These are phyloP conservation scores for Sinodicranocentrus sp. DNA, from an alignment of 2,888 invertebrate genomes.

Conservation along the genomic window DNA sequence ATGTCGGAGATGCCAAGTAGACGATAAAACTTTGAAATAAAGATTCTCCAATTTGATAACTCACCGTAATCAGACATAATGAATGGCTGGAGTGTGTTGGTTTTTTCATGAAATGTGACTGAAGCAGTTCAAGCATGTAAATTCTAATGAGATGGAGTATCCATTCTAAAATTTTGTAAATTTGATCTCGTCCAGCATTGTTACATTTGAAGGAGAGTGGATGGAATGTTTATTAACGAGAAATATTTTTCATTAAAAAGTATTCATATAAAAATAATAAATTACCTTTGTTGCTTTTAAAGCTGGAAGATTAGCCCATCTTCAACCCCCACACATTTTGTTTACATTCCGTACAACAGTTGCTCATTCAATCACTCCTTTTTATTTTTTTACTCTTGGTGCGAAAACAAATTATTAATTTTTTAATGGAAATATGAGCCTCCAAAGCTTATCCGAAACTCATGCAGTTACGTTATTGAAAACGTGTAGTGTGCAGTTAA, in stretches of 20 bases:
- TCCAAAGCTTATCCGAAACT: no score
- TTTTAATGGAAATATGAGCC: conserved; percentile 5
- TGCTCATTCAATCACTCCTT: not conserved
- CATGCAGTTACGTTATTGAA: no score
- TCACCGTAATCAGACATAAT: conserved; percentile 47
- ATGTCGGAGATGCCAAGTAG: conserved; percentile 45
- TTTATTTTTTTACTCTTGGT: not conserved
- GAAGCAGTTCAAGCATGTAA: not conserved
- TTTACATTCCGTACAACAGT: no score
- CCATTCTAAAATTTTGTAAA: no score
- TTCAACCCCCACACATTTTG: no score
- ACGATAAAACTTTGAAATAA: conserved; percentile 51
- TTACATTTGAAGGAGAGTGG: no score
- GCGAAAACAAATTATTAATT: conserved; percentile 1
- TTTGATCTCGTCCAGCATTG: no score
- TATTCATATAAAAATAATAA: no score
- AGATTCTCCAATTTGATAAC: conserved; percentile 57
- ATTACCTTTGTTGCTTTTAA: no score
- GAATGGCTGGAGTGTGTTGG: conserved; percentile 34
- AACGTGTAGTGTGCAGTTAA: not conserved
- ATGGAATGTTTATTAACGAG: no score
- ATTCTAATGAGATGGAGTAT: not conserved
- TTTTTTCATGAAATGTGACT: conserved; percentile 24
- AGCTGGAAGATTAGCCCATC: no score
- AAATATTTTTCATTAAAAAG: no score